These are phyloP conservation scores for Rostratula benghalensis DNA, from an alignment of 2,113 vertebrate genomes.

Conservation along the genomic window DNA sequence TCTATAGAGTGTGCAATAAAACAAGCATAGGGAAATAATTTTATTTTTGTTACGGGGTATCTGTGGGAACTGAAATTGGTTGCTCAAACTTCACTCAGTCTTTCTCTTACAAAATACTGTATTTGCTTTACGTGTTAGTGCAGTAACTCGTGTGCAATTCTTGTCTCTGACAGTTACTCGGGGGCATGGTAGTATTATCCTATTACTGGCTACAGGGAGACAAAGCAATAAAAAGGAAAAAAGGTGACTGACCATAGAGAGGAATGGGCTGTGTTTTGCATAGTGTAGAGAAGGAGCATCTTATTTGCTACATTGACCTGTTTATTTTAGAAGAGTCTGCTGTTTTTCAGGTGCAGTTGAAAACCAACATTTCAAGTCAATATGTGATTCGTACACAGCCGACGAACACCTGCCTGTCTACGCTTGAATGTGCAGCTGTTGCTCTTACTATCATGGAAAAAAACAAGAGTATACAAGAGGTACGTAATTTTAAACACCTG, in stretches of 20 bases:
- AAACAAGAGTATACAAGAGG: slow-evolving; percentile 88
- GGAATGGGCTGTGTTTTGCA: background rate
- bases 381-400: slow-evolving; percentile 97
- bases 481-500: slow-evolving; percentile 52
- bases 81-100: background rate
- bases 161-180: background rate
- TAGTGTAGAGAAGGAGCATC: background rate
- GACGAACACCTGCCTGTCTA: slow-evolving; percentile 92
- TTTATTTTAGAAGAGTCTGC: background rate
- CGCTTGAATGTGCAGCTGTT: slow-evolving; percentile 93
- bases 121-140: background rate
- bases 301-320: background rate
- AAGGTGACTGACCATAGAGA: background rate
- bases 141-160: background rate
- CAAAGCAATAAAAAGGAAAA: background rate
- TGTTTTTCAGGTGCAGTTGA: slow-evolving; percentile 88
- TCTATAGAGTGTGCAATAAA: background rate
- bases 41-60: background rate
- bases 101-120: background rate
- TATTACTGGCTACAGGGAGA: background rate
- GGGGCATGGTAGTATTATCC: fast-evolving
- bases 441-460: slow-evolving; percentile 89
- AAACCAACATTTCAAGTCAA: slow-evolving; percentile 87
- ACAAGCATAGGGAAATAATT: background rate
- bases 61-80: background rate